A percentile compares a stretch with the other conserved stretches of the same genome.
These are phyloP conservation scores for Luehdorfia chinensis DNA, from an alignment of 1,140 invertebrate genomes.

Conservation along the genomic window DNA sequence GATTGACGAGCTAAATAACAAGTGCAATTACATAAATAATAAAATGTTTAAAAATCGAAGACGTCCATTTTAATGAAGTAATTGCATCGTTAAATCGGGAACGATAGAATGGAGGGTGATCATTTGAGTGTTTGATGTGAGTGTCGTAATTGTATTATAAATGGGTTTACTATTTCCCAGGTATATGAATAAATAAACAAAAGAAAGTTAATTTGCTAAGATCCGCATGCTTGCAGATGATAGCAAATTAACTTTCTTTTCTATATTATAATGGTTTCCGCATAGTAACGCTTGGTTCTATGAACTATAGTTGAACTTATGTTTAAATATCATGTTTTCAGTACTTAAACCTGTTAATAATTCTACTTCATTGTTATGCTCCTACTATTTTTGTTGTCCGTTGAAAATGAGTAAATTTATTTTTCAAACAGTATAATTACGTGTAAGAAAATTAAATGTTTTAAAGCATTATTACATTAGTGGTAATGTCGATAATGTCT, in stretches of 20 bases:
- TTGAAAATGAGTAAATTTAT: neutral
- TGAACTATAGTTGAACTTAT: too few relatives aligned
- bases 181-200: too few relatives aligned
- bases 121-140: conserved; percentile 7
- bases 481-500: too few relatives aligned
- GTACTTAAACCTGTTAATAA: conserved; percentile 26
- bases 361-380: conserved; percentile 17
- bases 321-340: neutral
- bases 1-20: conserved; percentile 59
- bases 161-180: too few relatives aligned
- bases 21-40: conserved; percentile 67
- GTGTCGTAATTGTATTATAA: too few relatives aligned
- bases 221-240: too few relatives aligned
- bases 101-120: conserved; percentile 14
- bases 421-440: neutral
- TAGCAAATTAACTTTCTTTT: too few relatives aligned
- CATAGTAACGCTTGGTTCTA: too few relatives aligned
- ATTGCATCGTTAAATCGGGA: conserved; percentile 22
- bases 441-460: neutral
- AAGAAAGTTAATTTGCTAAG: too few relatives aligned
- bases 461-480: too few relatives aligned
- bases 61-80: conserved; percentile 60
- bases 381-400: neutral
- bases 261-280: too few relatives aligned
- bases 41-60: conserved; percentile 46